phyloP scores from a whole-genome alignment of 2,888 invertebrate genomes.

The Cephus pulcher region DNA sequence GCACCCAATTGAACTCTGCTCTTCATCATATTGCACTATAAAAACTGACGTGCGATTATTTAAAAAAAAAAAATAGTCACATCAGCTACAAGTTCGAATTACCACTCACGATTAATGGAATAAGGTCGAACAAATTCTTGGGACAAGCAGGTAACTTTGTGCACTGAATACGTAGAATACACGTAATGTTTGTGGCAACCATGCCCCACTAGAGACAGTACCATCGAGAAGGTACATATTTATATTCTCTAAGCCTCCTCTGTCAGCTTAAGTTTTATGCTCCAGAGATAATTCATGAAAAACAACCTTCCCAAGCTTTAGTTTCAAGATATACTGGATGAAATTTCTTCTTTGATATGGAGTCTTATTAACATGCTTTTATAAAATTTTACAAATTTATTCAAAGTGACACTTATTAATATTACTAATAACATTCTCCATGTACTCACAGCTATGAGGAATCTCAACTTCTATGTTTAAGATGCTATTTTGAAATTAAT shows the following conservation, averaged over 20 bases:
- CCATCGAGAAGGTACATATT: conserved; percentile 27
- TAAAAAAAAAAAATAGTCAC: too few relatives aligned
- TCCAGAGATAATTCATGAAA: conserved; percentile 35
- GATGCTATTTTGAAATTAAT: too few relatives aligned
- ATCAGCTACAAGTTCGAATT: background rate
- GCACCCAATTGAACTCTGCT: conserved; percentile 32
- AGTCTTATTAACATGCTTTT: too few relatives aligned
- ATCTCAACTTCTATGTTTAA: too few relatives aligned
- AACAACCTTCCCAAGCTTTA: conserved; percentile 16
- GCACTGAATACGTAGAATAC: conserved; percentile 16
- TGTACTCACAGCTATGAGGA: too few relatives aligned
- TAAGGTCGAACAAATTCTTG: conserved; percentile 13
- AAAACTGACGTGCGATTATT: background rate
- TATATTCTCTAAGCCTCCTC: conserved; percentile 33
- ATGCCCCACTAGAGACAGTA: conserved; percentile 10
- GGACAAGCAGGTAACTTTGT: conserved; percentile 16
- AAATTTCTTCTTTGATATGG: too few relatives aligned
- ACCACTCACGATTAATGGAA: background rate
- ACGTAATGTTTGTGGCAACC: conserved; percentile 12
- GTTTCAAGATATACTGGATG: too few relatives aligned
- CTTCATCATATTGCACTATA: conserved; percentile 27
- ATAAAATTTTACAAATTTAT: too few relatives aligned
- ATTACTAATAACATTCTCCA: too few relatives aligned
- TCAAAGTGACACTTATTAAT: too few relatives aligned
- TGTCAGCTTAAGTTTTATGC: conserved; percentile 36